Evolutionary conservation across 2,113 vertebrate genomes (phyloP), one percentile per base, ranked within the genome.

Genomic region (Nicator chloris): DNA sequence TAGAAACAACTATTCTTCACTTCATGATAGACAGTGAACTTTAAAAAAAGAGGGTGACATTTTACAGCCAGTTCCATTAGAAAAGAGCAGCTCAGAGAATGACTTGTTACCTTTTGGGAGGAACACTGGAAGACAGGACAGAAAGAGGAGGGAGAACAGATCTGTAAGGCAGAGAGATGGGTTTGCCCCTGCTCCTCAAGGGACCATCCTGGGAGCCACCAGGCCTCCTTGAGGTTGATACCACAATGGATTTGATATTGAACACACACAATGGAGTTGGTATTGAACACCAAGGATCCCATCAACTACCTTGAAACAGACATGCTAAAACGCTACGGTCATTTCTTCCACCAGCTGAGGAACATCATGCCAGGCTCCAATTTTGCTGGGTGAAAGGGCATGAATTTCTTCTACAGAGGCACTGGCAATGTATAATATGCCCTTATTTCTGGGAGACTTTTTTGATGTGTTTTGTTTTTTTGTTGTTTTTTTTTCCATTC

Each of bases 401-500:
- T 20, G 7, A 10, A 81, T 49, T 35, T 56, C 73, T 70, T 68
- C 39, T 64, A 20, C 22, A 45, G 68, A 73, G 33, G 27, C 13
- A 56, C 26, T 24, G 24, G 40, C 45, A 86, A 71, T 8, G 82
- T 18, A 56, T 10, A 63, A 60, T 26, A 24, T 9, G 15, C 10
- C n/a, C 40, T 66, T 50, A 40, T 27, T 87, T 47, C 45, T 77
- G 18, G 12, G 40, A 12, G 4, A 69, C 21, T 49, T 27, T 45
- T 70, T 33, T 4, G 3, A 61, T 7, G 3, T 28, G 11, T 0
- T 0, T 6, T n/a, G n/a, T n/a, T n/a, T n/a, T n/a, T n/a, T n/a
- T n/a, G n/a, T n/a, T n/a, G n/a, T n/a, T n/a, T 24, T 47, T 45
- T n/a, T 33, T 39, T 50, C 8, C 35, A 81, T 82, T 71, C 65